Conservation (phyloP, 2,888 invertebrate species). For the Dugesia japonica region DNA sequence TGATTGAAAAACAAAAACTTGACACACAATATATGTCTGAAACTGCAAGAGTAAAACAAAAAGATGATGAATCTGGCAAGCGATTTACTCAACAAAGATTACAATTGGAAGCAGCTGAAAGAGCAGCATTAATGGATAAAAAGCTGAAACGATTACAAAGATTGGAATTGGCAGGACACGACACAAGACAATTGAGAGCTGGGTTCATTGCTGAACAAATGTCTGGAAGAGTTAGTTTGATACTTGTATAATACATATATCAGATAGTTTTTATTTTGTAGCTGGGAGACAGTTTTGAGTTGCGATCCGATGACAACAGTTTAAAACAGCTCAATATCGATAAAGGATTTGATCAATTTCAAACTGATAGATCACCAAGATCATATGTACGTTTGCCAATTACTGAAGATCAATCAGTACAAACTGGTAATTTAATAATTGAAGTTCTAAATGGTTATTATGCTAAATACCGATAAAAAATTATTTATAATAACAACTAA, state of each 20-base stretch:
- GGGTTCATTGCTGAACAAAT: conserved; percentile 9
- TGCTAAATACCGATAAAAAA: too few species aligned
- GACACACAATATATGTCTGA: background rate
- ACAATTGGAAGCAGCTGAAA: background rate
- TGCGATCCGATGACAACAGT: background rate
- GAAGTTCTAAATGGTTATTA: too few species aligned
- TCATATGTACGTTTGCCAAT: background rate
- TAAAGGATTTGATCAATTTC: background rate
- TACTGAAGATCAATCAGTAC: background rate
- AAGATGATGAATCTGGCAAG: conserved; percentile 3
- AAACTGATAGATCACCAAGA: background rate
- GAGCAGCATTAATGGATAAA: conserved; percentile 10
- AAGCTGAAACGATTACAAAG: background rate
- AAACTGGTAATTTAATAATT: conserved; percentile 20
- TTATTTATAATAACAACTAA: too few species aligned
- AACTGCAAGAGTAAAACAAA: background rate
- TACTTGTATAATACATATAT: background rate
- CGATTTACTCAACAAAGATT: background rate
- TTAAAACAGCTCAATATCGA: background rate
- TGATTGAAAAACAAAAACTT: background rate
- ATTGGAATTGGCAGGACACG: background rate
- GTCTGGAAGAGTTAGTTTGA: background rate
- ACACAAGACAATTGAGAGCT: conserved; percentile 1
- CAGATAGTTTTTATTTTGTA: background rate
- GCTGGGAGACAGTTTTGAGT: background rate